A percentile compares a stretch with the other conserved stretches of the same genome.
Conservation (phyloP, 2,113 vertebrate species). For the Lophochroa leadbeateri region DNA sequence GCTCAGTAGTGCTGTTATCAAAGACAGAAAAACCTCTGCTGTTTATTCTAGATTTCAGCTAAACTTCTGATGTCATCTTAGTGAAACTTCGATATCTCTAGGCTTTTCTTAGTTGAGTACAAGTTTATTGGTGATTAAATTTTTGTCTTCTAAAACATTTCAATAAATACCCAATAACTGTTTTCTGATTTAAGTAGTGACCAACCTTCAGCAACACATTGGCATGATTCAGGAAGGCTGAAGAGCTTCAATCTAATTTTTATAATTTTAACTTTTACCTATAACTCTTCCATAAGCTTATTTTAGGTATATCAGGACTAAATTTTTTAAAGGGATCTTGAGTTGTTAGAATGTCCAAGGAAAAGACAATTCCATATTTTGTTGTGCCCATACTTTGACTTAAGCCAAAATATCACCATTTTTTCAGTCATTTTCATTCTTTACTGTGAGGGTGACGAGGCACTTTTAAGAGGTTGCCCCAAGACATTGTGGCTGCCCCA, state of each 20-base stretch:
- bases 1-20: background rate
- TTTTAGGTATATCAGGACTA: background rate
- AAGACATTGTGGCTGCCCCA: background rate
- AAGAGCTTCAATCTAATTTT: background rate
- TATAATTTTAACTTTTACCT: background rate
- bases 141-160: background rate
- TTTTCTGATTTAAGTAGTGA: background rate
- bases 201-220: background rate
- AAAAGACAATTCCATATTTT: background rate
- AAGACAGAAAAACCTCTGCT: background rate
- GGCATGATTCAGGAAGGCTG: background rate
- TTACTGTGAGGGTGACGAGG: background rate
- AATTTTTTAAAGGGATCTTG: background rate
- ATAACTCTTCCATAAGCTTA: background rate
- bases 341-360: background rate
- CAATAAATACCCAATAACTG: background rate
- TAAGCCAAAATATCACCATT: background rate
- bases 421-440: background rate
- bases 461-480: background rate
- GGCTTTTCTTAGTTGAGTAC: background rate
- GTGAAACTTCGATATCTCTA: background rate
- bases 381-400: background rate
- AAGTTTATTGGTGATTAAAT: background rate
- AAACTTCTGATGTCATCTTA: background rate
- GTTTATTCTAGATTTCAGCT: background rate